Percentiles rank a stretch among this genome's conserved stretches.
These are phyloP conservation scores for Hyperoodon ampullatus DNA, from an alignment of 2,113 vertebrate species.

Conservation along the genomic window DNA sequence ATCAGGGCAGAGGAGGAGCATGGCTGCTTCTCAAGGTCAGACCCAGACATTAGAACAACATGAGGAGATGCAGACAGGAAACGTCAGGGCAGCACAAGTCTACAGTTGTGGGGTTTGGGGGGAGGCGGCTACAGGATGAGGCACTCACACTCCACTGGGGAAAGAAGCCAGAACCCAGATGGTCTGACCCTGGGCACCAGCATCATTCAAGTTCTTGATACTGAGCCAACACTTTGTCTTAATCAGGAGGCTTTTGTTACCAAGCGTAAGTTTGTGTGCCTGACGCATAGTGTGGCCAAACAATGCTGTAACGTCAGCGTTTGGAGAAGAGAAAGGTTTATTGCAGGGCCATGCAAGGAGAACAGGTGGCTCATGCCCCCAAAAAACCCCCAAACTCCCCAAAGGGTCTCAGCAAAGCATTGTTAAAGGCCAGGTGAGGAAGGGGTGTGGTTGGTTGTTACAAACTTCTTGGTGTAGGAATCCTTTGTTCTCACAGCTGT, in stretches of 20 bases:
- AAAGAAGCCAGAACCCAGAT: background rate
- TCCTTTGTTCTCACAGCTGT: background rate
- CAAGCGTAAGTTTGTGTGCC: background rate
- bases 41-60: background rate
- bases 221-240: background rate
- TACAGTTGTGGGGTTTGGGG: background rate
- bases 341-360: background rate
- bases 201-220: background rate
- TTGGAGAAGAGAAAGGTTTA: background rate
- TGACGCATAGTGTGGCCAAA: background rate
- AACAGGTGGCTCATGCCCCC: background rate
- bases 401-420: background rate
- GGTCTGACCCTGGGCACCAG: background rate
- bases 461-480: background rate
- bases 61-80: background rate
- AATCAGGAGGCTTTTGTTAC: background rate
- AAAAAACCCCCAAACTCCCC: fast-evolving
- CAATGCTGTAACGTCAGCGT: background rate
- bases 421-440: background rate
- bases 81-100: background rate
- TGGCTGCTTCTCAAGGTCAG: background rate
- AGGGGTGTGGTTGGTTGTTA: background rate
- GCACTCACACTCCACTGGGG: background rate
- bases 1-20: background rate
- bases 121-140: background rate